These are phyloP conservation scores for Agrotis exclamationis DNA, from an alignment of 2,888 invertebrate species.

Conservation along the genomic window DNA sequence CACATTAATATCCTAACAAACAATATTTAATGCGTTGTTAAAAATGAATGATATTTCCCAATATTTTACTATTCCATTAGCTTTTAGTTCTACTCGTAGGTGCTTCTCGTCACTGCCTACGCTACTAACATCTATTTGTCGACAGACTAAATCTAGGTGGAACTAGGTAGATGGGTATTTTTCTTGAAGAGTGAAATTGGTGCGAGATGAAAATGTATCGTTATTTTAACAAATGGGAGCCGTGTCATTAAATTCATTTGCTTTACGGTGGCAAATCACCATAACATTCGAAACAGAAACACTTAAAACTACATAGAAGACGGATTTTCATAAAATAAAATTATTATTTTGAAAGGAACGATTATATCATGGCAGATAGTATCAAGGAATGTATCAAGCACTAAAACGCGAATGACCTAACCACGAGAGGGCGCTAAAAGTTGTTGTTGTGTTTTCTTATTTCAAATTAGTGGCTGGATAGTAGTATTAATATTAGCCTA, in stretches of 20 bases:
- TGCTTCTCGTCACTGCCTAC: constrained; percentile 71
- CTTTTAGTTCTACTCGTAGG: constrained; percentile 73
- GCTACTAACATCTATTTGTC: constrained; percentile 63
- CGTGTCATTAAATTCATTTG: constrained; percentile 26
- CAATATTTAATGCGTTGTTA: constrained; percentile 63
- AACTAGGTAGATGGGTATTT: constrained; percentile 37
- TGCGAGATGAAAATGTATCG: constrained; percentile 21
- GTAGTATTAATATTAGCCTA: too few relatives aligned
- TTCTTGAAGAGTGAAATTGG: constrained; percentile 18
- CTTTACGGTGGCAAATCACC: too few relatives aligned
- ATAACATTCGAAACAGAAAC: too few relatives aligned
- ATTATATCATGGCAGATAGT: too few relatives aligned
- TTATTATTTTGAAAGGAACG: too few relatives aligned
- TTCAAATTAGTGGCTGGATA: too few relatives aligned
- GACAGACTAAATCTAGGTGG: constrained; percentile 48
- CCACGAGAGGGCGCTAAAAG: too few relatives aligned
- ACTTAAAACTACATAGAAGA: too few relatives aligned
- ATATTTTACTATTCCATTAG: constrained; percentile 74
- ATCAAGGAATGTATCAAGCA: too few relatives aligned
- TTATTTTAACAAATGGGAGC: constrained; percentile 25
- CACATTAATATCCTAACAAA: constrained; percentile 52
- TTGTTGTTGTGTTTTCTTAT: too few relatives aligned
- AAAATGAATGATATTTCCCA: constrained; percentile 68
- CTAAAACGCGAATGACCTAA: too few relatives aligned
- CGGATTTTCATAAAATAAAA: too few relatives aligned